Conservation (phyloP, 1,140 invertebrate genomes). For the Augochlora pura region DNA sequence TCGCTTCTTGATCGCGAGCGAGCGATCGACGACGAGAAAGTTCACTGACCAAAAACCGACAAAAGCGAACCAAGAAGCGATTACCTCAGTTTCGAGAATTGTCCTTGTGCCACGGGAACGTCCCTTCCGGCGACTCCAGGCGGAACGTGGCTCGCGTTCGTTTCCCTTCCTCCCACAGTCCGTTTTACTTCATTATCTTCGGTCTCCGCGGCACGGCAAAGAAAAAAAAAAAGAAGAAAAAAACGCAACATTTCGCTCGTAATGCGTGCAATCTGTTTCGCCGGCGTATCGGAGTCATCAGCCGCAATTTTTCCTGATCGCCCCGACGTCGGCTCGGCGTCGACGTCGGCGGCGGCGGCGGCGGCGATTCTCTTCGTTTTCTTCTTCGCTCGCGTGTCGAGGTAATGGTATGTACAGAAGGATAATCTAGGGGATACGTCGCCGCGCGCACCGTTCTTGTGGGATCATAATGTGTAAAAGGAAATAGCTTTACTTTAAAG, state of each 20-base stretch:
- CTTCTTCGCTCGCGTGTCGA: conserved; percentile 57
- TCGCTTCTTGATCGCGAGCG: too few relatives aligned
- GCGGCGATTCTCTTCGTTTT: conserved; percentile 4
- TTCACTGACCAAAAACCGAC: too few relatives aligned
- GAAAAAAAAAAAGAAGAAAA: background rate
- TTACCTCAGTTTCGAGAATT: too few relatives aligned
- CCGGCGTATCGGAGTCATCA: conserved; percentile 39
- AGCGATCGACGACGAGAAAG: too few relatives aligned
- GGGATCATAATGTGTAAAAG: conserved; percentile 73
- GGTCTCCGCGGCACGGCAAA: background rate
- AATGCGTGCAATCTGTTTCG: conserved; percentile 31
- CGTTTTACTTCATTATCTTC: background rate
- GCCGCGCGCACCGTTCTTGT: conserved; percentile 53
- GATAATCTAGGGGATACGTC: conserved; percentile 58
- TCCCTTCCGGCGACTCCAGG: too few relatives aligned
- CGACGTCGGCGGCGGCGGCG: conserved; percentile 22
- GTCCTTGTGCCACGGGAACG: too few relatives aligned
- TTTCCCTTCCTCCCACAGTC: background rate
- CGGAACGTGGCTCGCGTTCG: too few relatives aligned
- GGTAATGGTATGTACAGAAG: conserved; percentile 57
- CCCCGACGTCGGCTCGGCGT: conserved; percentile 4
- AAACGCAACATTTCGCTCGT: background rate
- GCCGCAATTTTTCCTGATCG: conserved; percentile 49
- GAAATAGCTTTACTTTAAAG: conserved; percentile 74
- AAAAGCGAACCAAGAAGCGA: too few relatives aligned